Evolutionary conservation across 2,113 vertebrate genomes (phyloP).

Genomic region (Pluvialis apricaria): DNA sequence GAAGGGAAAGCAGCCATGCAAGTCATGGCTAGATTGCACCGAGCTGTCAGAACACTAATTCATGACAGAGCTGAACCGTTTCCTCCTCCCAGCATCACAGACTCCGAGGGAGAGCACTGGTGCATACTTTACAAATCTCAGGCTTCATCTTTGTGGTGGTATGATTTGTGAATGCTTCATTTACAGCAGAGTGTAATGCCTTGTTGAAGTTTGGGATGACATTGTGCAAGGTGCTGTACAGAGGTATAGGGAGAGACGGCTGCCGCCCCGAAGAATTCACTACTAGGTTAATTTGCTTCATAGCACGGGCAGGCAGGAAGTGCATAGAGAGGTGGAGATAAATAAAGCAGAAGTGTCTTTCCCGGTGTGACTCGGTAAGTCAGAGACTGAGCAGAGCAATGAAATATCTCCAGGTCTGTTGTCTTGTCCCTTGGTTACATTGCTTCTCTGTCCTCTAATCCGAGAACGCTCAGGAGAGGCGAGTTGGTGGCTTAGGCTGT

Average conservation of each 20-base stretch:
- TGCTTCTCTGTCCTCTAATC: neutral
- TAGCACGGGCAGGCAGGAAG: neutral
- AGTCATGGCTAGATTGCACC: neutral
- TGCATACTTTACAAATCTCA: neutral
- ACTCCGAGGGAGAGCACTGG: neutral
- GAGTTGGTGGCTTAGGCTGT: neutral
- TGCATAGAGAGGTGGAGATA: neutral
- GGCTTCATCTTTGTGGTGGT: neutral
- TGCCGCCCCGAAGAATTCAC: neutral
- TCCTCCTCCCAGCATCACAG: neutral
- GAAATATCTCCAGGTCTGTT: neutral
- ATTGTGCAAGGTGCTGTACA: neutral
- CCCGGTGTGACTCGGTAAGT: neutral
- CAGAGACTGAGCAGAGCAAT: neutral
- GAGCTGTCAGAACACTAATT: constrained; percentile 18
- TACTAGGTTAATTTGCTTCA: neutral
- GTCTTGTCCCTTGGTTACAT: neutral
- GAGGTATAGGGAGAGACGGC: neutral
- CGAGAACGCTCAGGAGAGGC: accelerated
- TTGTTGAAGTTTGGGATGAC: neutral
- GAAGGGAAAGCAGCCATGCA: constrained; percentile 28
- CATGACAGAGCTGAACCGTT: neutral
- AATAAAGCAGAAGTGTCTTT: neutral
- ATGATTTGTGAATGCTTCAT: neutral
- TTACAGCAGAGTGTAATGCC: neutral